Base-by-base conservation (phyloP, 2,888 invertebrate genomes). In the Ditylenchus weischeri region DNA sequence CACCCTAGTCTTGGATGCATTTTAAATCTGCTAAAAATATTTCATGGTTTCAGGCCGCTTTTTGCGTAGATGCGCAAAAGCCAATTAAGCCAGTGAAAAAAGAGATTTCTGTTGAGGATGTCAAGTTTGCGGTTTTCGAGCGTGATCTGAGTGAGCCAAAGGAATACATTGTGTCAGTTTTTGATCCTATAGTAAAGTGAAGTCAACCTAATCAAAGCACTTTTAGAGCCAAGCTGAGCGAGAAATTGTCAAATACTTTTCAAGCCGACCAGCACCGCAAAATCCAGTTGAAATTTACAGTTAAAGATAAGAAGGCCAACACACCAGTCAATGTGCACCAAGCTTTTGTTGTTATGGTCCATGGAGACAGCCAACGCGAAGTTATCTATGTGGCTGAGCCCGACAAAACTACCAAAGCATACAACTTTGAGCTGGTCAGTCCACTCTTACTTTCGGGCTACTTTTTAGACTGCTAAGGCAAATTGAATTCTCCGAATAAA, bases 351-450 rank as follows among this genome's bases (percentile, higher is more conserved):
- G 88, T 90, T 61, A 87, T 94, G 57, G 88, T 88, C 50, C 88
- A 90, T 76, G 85, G 85, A 19, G 79, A 83, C 62, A 87, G 87
- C 0, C 86, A 87, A n/a, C 88, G 89, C 70, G 96, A 96, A 86
- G 90, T 93, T 61, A 89, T 93, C 78, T 95, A 92, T 84, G 90
- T 96, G 6, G 92, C 94, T 0, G 94, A 95, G 83, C 89, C 90
- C 4, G 79, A 70, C 66, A 64, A 69, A 49, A 60, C 49, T 7
- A n/a, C 65, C 60, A 76, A 73, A 66, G 83, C 82, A 36, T 94
- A 95, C 84, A 92, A 91, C 85, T 90, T 94, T 73, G 93, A 94
- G 82, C 88, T 96, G 88, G 91, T 91, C n/a, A 21, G 19, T 43
- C 43, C 8, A 6, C 8, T 29, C 5, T 29, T 29, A 29, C 29